phyloP scores from a whole-genome alignment of 2,888 invertebrate species.

The Macrosoma leucophasiata region DNA sequence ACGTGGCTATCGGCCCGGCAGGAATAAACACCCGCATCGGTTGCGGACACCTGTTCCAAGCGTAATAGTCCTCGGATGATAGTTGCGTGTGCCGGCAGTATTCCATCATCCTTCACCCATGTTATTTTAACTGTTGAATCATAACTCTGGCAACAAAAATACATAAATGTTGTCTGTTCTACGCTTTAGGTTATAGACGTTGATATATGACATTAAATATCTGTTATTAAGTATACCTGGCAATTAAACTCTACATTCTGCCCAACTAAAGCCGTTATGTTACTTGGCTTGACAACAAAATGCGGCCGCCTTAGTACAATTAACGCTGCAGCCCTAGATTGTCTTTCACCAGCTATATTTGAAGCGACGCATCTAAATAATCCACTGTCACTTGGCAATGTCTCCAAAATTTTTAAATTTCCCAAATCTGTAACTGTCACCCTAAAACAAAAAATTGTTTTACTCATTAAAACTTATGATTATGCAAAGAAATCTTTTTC shows the following conservation, averaged over 20 bases:
- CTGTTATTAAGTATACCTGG: constrained; percentile 53
- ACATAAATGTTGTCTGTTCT: constrained; percentile 11
- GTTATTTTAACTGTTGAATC: constrained; percentile 66
- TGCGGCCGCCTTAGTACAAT: constrained; percentile 91
- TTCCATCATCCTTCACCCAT: constrained; percentile 66
- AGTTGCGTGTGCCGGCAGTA: constrained; percentile 57
- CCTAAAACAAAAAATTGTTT: constrained; percentile 52
- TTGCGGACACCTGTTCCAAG: constrained; percentile 87
- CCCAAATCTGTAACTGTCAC: constrained; percentile 91
- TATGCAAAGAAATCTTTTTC: not conserved
- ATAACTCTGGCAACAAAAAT: constrained; percentile 53
- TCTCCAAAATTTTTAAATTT: constrained; percentile 92
- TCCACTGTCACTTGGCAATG: constrained; percentile 91
- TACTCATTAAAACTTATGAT: not conserved
- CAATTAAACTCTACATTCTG: constrained; percentile 92
- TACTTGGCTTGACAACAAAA: constrained; percentile 90
- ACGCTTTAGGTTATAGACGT: no score
- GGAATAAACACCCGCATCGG: constrained; percentile 92
- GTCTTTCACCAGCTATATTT: constrained; percentile 91
- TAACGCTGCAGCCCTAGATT: constrained; percentile 86
- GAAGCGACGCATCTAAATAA: constrained; percentile 94
- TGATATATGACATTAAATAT: constrained; percentile 5
- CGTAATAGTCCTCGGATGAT: constrained; percentile 74
- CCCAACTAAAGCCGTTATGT: constrained; percentile 87
- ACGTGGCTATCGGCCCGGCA: constrained; percentile 94